Evolutionary conservation across 2,113 vertebrate genomes (phyloP).

Genomic region (Centrocercus urophasianus): DNA sequence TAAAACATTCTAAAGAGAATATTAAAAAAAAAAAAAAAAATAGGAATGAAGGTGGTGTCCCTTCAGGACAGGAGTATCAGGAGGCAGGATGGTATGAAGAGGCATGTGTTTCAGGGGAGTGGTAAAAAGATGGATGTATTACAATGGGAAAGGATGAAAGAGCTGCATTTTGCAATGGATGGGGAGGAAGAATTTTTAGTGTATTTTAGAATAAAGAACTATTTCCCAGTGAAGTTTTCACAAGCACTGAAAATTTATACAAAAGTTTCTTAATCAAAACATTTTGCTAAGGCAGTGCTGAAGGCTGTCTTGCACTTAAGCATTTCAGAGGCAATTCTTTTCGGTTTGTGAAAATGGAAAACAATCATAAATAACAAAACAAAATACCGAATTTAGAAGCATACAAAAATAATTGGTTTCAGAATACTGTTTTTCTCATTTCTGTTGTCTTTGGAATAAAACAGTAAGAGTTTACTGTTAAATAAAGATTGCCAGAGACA

Average conservation of each 20-base stretch:
- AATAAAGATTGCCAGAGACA: background rate
- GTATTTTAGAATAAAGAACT: background rate
- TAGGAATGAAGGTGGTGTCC: no score
- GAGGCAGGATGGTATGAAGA: background rate
- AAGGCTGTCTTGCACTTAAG: background rate
- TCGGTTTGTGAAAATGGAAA: background rate
- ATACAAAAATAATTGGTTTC: background rate
- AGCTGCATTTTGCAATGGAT: background rate
- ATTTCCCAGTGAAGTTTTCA: background rate
- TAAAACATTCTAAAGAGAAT: conserved; percentile 5
- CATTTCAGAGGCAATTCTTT: background rate
- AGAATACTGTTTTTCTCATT: background rate
- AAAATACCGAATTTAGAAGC: background rate
- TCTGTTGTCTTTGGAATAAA: background rate
- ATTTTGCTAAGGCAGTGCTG: background rate
- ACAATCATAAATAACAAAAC: background rate
- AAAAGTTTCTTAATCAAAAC: background rate
- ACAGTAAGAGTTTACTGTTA: background rate
- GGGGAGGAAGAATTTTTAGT: background rate
- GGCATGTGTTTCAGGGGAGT: background rate
- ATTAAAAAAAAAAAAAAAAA: background rate
- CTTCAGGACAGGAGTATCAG: no score
- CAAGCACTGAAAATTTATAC: background rate
- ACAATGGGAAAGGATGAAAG: background rate
- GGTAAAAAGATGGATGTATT: background rate